Evolutionary conservation across 2,797 vertebrate species (phyloP), one percentile per base, ranked within the genome.

Genomic region (Anguilla anguilla): DNA sequence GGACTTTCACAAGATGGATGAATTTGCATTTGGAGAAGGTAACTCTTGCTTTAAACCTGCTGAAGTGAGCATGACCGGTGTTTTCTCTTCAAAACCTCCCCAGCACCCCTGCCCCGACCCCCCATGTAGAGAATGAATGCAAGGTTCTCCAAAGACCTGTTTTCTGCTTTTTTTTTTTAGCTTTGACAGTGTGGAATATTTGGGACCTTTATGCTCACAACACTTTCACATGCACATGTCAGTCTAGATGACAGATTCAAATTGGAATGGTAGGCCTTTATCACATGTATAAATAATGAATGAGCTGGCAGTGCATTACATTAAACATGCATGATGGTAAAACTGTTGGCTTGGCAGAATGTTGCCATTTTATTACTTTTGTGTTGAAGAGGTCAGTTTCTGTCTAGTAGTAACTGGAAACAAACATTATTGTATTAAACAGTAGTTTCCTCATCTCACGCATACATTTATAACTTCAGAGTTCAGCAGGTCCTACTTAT

Each of bases 1-100:
- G 98, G 91, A 99, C 98, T 22, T 99, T 99, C 90, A 99, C 98
- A 5, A 96, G 98, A 88, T 99, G 98, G 98, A 98, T 99, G 89
- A 99, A 99, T 92, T 96, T 99, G 4, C 98, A 99, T 89, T 95
- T 99, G 86, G 97, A 98, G 92, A 99, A 99, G 97, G 98, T 99
- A 93, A 91, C 92, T 82, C 43, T 46, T n/a, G 7, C 79, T 46
- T 84, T 7, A 53, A 64, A 19, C 61, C 22, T 51, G 9, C 77
- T 28, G 39, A 31, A 84, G 31, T 10, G 31, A 22, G 28, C 17
- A 6, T n/a, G 46, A 51, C 46, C n/a, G 79, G 79, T 82, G 43
- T 82, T 82, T 82, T 82, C 79, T 51, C 46, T 28, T 82, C 19
- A 82, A 10, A 49, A 82, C 46, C 22, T 3, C 19, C 43, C 51